Evolutionary conservation across 2,888 invertebrate species (phyloP).

Genomic region (Choristoneura rosaceana): DNA sequence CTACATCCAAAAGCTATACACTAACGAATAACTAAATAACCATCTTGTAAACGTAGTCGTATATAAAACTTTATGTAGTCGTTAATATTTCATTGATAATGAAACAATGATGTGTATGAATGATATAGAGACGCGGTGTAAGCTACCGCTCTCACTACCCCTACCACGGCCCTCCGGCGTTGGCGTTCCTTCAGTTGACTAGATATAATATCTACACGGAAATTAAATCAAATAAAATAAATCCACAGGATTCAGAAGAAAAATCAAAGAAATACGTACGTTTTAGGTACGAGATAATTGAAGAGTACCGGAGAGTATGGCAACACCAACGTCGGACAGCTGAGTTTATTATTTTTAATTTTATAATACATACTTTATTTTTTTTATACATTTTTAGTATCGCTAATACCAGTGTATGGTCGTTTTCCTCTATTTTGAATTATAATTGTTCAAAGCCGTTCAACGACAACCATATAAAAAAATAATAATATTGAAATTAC

Average conservation of each 20-base stretch:
- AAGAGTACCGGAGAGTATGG: background rate
- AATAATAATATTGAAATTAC: conserved; percentile 14
- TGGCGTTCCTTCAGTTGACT: conserved; percentile 32
- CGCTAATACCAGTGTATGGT: conserved; percentile 23
- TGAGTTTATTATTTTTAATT: conserved; percentile 31
- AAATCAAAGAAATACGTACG: conserved; percentile 15
- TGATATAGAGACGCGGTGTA: conserved; percentile 67
- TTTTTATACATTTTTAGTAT: conserved; percentile 38
- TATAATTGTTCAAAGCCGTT: conserved; percentile 25
- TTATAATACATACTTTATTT: conserved; percentile 33
- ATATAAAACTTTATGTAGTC: conserved; percentile 62
- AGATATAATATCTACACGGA: conserved; percentile 34
- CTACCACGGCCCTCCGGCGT: conserved; percentile 23
- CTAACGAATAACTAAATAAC: conserved; percentile 77
- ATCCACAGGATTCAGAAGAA: conserved; percentile 13
- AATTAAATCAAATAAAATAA: background rate
- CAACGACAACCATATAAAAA: conserved; percentile 22
- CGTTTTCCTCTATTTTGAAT: conserved; percentile 23
- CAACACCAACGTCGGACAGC: conserved; percentile 32
- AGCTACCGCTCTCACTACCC: conserved; percentile 38
- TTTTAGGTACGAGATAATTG: conserved; percentile 9
- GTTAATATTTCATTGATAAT: conserved; percentile 62
- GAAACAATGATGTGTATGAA: conserved; percentile 79
- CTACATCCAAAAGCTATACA: conserved; percentile 75
- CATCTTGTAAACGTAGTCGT: conserved; percentile 59